phyloP scores from a whole-genome alignment of 2,888 invertebrate genomes.

The Sarcophaga variegata region DNA sequence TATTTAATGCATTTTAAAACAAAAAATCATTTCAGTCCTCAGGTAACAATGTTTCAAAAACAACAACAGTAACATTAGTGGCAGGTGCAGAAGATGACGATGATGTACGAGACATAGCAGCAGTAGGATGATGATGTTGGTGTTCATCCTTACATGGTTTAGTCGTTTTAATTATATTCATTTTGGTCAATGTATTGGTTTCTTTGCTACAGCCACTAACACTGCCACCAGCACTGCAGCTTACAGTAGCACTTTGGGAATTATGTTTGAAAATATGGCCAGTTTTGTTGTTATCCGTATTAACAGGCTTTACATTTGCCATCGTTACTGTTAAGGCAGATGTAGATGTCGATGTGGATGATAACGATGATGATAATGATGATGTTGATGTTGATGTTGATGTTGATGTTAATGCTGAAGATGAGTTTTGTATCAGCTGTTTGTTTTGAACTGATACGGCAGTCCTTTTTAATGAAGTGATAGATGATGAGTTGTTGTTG shows the following conservation, averaged over 20 bases:
- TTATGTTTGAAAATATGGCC: neutral
- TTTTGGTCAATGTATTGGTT: constrained; percentile 37
- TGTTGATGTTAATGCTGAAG: constrained; percentile 66
- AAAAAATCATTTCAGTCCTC: constrained; percentile 79
- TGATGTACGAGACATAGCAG: neutral
- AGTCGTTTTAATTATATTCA: constrained; percentile 47
- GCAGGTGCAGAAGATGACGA: constrained; percentile 58
- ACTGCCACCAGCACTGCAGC: neutral
- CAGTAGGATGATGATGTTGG: neutral
- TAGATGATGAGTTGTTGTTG: constrained; percentile 48
- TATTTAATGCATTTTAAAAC: constrained; percentile 4
- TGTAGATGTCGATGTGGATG: neutral
- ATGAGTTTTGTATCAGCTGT: constrained; percentile 66
- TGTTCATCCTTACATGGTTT: neutral
- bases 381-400: constrained; percentile 47
- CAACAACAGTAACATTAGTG: constrained; percentile 82
- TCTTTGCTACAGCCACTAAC: constrained; percentile 8
- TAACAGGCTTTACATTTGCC: neutral
- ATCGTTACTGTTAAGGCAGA: neutral
- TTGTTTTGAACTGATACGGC: constrained; percentile 59
- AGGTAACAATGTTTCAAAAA: constrained; percentile 83
- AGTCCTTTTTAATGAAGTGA: constrained; percentile 49
- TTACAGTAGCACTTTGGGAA: neutral
- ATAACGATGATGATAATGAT: constrained; percentile 46
- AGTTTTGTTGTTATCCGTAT: neutral